Percentiles rank a stretch among this genome's conserved stretches.
These are phyloP conservation scores for Trichonephila clavipes DNA, from an alignment of 1,140 invertebrate genomes.

Conservation along the genomic window DNA sequence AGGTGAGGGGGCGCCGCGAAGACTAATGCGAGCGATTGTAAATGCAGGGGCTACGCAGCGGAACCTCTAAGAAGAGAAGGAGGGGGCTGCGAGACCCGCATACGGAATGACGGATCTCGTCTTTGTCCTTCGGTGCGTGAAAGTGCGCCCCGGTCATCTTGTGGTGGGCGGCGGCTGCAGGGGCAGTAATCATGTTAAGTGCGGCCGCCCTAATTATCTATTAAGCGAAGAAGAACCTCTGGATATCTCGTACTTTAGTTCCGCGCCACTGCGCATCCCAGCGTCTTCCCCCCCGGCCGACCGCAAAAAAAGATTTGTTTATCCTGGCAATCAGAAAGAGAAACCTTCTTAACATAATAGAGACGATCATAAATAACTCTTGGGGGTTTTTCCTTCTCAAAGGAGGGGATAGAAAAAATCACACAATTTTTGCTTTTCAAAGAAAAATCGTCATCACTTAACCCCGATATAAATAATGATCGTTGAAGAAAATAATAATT, in stretches of 20 bases:
- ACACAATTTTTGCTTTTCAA: too few species aligned
- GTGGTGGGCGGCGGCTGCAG: slow-evolving; percentile 41
- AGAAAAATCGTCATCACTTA: too few species aligned
- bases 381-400: too few species aligned
- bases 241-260: slow-evolving; percentile 55
- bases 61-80: not conserved
- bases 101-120: slow-evolving; percentile 45
- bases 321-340: not conserved
- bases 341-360: too few species aligned
- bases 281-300: not conserved
- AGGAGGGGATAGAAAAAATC: too few species aligned
- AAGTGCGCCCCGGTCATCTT: slow-evolving; percentile 15
- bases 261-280: not conserved
- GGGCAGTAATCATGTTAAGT: slow-evolving; percentile 55
- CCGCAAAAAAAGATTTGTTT: slow-evolving; percentile 20
- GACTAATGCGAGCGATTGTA: not conserved
- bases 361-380: too few species aligned
- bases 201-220: slow-evolving; percentile 54
- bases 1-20: not conserved
- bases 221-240: slow-evolving; percentile 56
- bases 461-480: too few species aligned
- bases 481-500: too few species aligned
- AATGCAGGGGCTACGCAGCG: not conserved
- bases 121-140: slow-evolving; percentile 47
- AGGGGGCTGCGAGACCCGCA: not conserved